These are phyloP conservation scores for Spondyliosoma cantharus DNA, from an alignment of 2,797 vertebrate genomes.

Conservation along the genomic window DNA sequence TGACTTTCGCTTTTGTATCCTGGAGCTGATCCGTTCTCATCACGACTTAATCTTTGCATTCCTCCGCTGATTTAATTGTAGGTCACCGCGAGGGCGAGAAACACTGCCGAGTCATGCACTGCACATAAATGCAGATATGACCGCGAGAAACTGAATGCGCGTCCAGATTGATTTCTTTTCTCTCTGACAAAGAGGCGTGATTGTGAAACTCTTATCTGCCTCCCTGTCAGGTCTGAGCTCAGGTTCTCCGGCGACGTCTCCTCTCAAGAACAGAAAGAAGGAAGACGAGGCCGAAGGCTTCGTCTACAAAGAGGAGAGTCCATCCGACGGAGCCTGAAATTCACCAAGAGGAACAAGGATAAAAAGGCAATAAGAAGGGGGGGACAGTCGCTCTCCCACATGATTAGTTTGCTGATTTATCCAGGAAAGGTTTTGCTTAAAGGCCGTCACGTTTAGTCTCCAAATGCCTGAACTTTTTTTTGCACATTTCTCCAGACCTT, in stretches of 20 bases:
- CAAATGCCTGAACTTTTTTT: neutral
- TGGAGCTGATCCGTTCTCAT: conserved; percentile 23
- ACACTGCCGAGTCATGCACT: neutral
- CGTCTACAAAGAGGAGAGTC: too few species aligned
- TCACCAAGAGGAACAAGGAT: conserved; percentile 60
- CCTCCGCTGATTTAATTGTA: conserved; percentile 2
- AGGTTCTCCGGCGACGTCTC: conserved; percentile 39
- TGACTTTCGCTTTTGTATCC: neutral
- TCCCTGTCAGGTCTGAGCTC: conserved; percentile 56
- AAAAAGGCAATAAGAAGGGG: neutral
- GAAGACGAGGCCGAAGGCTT: neutral
- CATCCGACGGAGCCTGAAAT: conserved; percentile 53
- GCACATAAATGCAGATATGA: neutral
- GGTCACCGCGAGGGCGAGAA: neutral
- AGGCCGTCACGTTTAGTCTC: neutral
- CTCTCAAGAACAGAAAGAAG: conserved; percentile 49
- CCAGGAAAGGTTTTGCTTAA: too few species aligned
- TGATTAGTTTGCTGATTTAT: too few species aligned
- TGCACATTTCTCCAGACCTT: neutral
- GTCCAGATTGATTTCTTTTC: neutral
- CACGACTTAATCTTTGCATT: conserved; percentile 37
- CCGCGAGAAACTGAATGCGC: neutral
- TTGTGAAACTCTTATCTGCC: conserved; percentile 8
- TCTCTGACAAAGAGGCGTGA: neutral
- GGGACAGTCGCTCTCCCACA: neutral